A percentile compares a stretch with the other conserved stretches of the same genome.
Evolutionary conservation across 1,140 invertebrate genomes (phyloP).

Genomic region (Drosophila persimilis): DNA sequence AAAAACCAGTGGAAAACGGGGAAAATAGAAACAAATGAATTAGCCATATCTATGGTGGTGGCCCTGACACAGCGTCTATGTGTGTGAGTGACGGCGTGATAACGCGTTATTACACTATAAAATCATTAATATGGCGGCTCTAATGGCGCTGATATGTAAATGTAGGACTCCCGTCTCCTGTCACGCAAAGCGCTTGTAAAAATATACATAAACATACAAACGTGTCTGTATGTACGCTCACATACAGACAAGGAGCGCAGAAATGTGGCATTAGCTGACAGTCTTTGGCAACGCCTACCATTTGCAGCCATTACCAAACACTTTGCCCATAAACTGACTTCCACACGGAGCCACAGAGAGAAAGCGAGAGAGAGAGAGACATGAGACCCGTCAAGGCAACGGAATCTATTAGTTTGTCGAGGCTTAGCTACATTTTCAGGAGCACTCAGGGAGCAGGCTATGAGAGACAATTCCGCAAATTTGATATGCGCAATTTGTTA

Average conservation of each 20-base stretch:
- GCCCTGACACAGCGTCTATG: slow-evolving; percentile 1
- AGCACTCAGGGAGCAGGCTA: slow-evolving; percentile 11
- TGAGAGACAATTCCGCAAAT: slow-evolving; percentile 73
- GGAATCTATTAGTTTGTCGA: slow-evolving; percentile 78
- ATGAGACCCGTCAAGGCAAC: slow-evolving; percentile 42
- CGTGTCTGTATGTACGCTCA: too few relatives aligned
- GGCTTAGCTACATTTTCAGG: slow-evolving; percentile 48
- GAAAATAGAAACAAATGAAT: slow-evolving; percentile 59
- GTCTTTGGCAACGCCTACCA: slow-evolving; percentile 68
- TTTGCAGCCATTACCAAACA: slow-evolving; percentile 71
- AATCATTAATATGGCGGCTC: slow-evolving; percentile 75
- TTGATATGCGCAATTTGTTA: slow-evolving; percentile 81
- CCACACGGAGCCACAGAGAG: not conserved
- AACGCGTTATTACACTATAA: slow-evolving; percentile 78
- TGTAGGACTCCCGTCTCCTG: slow-evolving; percentile 41
- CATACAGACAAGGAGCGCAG: slow-evolving; percentile 46
- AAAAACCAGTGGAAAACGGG: slow-evolving; percentile 1
- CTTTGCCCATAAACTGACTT: slow-evolving; percentile 48
- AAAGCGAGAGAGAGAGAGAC: not conserved
- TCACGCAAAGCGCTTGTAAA: slow-evolving; percentile 76
- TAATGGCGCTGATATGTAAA: slow-evolving; percentile 74
- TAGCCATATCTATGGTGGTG: slow-evolving; percentile 56
- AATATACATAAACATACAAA: slow-evolving; percentile 1
- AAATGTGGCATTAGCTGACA: slow-evolving; percentile 64
- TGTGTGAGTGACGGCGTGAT: slow-evolving; percentile 70